Evolutionary conservation across 2,797 vertebrate genomes (phyloP), one percentile per base, ranked within the genome.

Genomic region (Acestrorhynchus altus): DNA sequence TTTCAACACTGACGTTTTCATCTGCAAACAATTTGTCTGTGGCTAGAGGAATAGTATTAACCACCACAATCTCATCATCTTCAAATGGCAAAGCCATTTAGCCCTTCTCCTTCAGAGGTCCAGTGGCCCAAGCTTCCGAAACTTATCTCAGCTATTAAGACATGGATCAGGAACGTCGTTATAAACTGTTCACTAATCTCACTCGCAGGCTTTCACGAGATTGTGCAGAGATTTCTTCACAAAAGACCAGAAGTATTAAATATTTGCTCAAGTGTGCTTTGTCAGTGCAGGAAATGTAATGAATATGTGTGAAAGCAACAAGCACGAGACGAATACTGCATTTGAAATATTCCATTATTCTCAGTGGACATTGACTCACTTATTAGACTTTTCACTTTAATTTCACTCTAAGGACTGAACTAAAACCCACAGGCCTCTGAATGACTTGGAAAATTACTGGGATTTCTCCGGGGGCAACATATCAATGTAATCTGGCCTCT

Each of bases 111-210:
- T 44, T 42, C 46, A 60, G 77, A 85, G 39, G 69, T 72, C 24
- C 81, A 24, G 67, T 87, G 81, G 85, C 85, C 81, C 42, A 75
- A 64, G 74, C 79, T 89, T 89, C 75, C 31, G 74, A 83, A 84
- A 87, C 74, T 76, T 76, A 81, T 74, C 69, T 79, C 83, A 83
- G 78, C 85, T 86, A 84, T 84, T 88, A 80, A 86, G 84, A 89
- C 89, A 89, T 85, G 84, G 77, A 89, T 90, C 80, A 83, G 81
- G 63, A 65, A 44, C 70, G 83, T 89, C 85, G 87, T 91, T 90
- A 86, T 76, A 84, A 78, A 86, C 88, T 81, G 87, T 77, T 77
- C 8, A 76, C 86, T 90, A 91, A 90, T 85, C 81, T 35, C 31
- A 35, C 31, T 35, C 31, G 6, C 31, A 35, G 31, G 83, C 83